These are phyloP conservation scores for Enteromius argenteus DNA, from an alignment of 2,797 vertebrate genomes.

Conservation along the genomic window DNA sequence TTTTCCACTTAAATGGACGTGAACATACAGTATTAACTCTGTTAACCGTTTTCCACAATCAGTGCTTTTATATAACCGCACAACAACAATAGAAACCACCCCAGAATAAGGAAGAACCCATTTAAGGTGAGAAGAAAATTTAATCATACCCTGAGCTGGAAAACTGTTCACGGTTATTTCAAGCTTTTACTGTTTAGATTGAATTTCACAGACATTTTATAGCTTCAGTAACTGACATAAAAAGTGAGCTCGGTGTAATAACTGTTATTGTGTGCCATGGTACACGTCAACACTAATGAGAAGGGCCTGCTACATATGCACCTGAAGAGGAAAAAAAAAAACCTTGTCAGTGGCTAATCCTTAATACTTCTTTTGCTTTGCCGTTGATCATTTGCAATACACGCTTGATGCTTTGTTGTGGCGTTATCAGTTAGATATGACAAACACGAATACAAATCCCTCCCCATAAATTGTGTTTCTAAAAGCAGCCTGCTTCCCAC, in stretches of 20 bases:
- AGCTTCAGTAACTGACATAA: constrained; percentile 43
- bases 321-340: constrained; percentile 7
- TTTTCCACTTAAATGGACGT: background rate
- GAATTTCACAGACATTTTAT: constrained; percentile 18
- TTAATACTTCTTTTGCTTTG: constrained; percentile 41
- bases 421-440: constrained; percentile 38
- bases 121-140: constrained; percentile 34
- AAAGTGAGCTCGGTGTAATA: constrained; percentile 34
- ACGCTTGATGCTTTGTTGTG: constrained; percentile 7
- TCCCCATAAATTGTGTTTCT: constrained; percentile 48
- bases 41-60: constrained; percentile 11
- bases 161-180: constrained; percentile 31
- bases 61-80: background rate
- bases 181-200: constrained; percentile 16
- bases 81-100: constrained; percentile 6
- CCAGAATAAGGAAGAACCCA: constrained; percentile 10
- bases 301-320: constrained; percentile 35
- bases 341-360: constrained; percentile 42
- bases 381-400: constrained; percentile 35
- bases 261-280: constrained; percentile 41
- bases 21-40: background rate
- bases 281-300: constrained; percentile 45
- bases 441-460: constrained; percentile 23
- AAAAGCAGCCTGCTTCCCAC: constrained; percentile 34
- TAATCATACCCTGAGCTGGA: constrained; percentile 8